Evolutionary conservation across 2,888 invertebrate species (phyloP), one percentile per base, ranked within the genome.

Genomic region (Itoplectis maculator): DNA sequence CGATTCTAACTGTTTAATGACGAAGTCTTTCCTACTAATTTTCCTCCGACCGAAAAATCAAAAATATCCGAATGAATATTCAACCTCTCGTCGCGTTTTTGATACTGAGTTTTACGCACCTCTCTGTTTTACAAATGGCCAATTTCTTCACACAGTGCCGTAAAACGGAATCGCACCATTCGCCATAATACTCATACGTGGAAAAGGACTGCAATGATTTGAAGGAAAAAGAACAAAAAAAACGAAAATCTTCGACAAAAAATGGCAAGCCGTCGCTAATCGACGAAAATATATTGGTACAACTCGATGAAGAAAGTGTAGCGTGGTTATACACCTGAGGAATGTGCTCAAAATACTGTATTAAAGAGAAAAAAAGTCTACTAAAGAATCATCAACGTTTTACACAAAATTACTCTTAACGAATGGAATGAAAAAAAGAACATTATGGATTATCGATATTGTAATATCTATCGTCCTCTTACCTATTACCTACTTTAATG

Each of bases 311-410:
- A 90, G 91, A 91, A 91, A 92, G 92, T 91, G 92, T 91, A 91
- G 90, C 92, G 90, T 92, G 91, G 91, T 92, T 92, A 92, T 91
- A 92, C 91, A 92, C 91, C 90, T 89, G 90, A 92, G 91, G 89
- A 90, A 92, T 91, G 92, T 92, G 92, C 92, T 92, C 91, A 92
- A 91, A 92, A 92, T 91, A 91, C 90, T 91, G 90, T 91, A 92
- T 91, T 91, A 91, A 90, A 89, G 88, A 89, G 88, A 89, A 89
- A 89, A 88, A 82, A 90, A 88, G 88, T 89, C 89, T 89, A 89
- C 89, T 91, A 89, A 92, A 91, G 78, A 84, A 85, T 84, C 83
- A 83, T 81, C 88, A 89, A 88, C 87, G 88, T 90, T 91, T 81
- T 90, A 91, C 87, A 88, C 89, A 89, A 90, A 90, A 89, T 90